These are phyloP conservation scores for Sarcophaga rosellei DNA, from an alignment of 2,888 invertebrate genomes.

Conservation along the genomic window DNA sequence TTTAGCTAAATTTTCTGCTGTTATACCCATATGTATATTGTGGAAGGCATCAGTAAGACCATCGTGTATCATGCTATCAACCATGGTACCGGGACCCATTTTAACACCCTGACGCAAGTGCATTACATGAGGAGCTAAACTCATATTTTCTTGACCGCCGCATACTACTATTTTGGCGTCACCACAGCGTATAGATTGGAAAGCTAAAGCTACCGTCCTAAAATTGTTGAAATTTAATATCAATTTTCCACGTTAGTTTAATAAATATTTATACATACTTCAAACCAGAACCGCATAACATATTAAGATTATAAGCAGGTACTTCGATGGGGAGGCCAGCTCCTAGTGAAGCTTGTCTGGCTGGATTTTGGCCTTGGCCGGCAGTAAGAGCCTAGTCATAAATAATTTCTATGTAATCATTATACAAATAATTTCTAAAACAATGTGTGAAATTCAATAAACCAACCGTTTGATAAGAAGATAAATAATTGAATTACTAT, in stretches of 20 bases:
- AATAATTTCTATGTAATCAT: background rate
- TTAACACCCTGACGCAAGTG: conserved; percentile 85
- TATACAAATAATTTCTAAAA: too few species aligned
- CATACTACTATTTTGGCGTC: conserved; percentile 87
- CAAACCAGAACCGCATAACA: conserved; percentile 92
- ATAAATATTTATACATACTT: conserved; percentile 82
- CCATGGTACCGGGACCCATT: conserved; percentile 85
- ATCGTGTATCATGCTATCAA: conserved; percentile 87
- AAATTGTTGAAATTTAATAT: conserved; percentile 39
- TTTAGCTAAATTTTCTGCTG: conserved; percentile 90
- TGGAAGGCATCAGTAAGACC: conserved; percentile 89
- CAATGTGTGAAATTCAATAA: too few species aligned
- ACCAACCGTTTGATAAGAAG: too few species aligned
- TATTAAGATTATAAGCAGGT: conserved; percentile 88
- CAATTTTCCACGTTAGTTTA: conserved; percentile 5
- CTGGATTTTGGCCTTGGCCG: conserved; percentile 91
- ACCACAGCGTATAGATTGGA: conserved; percentile 85
- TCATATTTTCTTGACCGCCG: conserved; percentile 93
- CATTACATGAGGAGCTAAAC: conserved; percentile 86
- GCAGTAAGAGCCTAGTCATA: conserved; percentile 83
- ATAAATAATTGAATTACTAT: too few species aligned
- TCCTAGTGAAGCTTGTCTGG: conserved; percentile 88
- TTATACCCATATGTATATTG: conserved; percentile 90
- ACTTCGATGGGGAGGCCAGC: conserved; percentile 87
- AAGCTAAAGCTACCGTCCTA: conserved; percentile 86